Evolutionary conservation across 30 jellyfish, hydroid and myxozoan genomes (phyloP), one percentile per base, ranked within the genome.

Genomic region (Aurelia sp.): DNA sequence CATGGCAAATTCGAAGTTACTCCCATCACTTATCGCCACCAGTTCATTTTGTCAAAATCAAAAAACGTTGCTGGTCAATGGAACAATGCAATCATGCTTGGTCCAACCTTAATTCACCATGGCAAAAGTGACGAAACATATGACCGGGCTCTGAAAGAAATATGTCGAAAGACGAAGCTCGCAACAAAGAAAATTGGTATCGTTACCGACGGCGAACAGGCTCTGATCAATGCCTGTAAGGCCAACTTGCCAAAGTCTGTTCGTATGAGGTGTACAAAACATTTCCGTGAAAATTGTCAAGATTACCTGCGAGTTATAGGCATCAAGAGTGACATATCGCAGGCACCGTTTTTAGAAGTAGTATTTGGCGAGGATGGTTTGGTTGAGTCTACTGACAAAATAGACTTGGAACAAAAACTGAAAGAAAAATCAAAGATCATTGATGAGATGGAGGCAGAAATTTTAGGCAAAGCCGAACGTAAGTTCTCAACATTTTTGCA

Each of bases 311-410:
- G 24, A 17, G 44, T 77, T 35, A 74, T 57, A 2, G 85, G 85
- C 50, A 74, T 74, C 13, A 11, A n/a, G 12, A 33, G 74, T 21
- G 85, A 57, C n/a, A 9, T 17, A 12, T 13, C 21, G 21, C 85
- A 74, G 40, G 62, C 19, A 35, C 85, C 47, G 41, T 17, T 74
- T 4, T 33, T 74, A 17, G 85, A 74, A 31, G 51, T 40, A 19
- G 74, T 74, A 16, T 74, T 74, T 50, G 85, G 85, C 18, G 85
- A 74, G 16, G n/a, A 74, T n/a, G 85, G 85, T 13, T 59, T 74
- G 19, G 74, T 74, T 18, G 85, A 74, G 44, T 27, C 85, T 9
- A 76, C 13, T 8, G 44, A 74, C 51, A 40, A 74, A 51, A 48
- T 8, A 10, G 85, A 74, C 75, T 31, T 74, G 85, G 30, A 21